These are phyloP conservation scores for Phrynocephalus vlangalii DNA, from an alignment of 2,797 vertebrate genomes.

Conservation along the genomic window DNA sequence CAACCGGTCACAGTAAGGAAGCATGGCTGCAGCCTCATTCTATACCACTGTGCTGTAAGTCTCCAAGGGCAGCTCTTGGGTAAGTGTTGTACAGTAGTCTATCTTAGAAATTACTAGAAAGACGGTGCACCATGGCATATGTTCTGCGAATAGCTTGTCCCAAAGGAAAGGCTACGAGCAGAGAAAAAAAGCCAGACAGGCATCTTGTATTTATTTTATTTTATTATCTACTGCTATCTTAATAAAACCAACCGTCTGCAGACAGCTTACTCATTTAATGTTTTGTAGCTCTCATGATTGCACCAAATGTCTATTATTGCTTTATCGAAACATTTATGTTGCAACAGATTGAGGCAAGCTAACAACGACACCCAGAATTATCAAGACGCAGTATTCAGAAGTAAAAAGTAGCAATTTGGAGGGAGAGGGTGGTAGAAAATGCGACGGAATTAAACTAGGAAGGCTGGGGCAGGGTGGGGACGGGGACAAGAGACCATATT, in stretches of 20 bases:
- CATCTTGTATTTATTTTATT: neutral
- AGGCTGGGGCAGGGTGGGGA: too few relatives aligned
- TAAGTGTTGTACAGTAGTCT: neutral
- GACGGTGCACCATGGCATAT: neutral
- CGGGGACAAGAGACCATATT: neutral
- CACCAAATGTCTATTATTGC: accelerated
- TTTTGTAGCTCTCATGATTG: accelerated
- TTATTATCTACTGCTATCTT: neutral
- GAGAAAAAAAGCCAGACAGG: neutral
- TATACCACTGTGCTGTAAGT: too few relatives aligned
- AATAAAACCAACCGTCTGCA: neutral
- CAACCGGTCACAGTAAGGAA: too few relatives aligned
- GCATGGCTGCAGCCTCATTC: too few relatives aligned
- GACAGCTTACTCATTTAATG: neutral
- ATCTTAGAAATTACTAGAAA: too few relatives aligned
- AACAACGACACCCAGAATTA: neutral
- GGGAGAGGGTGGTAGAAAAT: neutral
- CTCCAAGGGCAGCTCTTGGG: too few relatives aligned
- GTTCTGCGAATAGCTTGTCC: neutral
- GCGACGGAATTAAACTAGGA: accelerated
- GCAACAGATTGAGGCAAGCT: neutral
- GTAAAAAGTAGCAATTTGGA: neutral
- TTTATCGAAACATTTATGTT: neutral
- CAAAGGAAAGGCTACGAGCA: neutral
- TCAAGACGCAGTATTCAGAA: accelerated